phyloP scores from a whole-genome alignment of 2,113 vertebrate species.

The Bungarus multicinctus region DNA sequence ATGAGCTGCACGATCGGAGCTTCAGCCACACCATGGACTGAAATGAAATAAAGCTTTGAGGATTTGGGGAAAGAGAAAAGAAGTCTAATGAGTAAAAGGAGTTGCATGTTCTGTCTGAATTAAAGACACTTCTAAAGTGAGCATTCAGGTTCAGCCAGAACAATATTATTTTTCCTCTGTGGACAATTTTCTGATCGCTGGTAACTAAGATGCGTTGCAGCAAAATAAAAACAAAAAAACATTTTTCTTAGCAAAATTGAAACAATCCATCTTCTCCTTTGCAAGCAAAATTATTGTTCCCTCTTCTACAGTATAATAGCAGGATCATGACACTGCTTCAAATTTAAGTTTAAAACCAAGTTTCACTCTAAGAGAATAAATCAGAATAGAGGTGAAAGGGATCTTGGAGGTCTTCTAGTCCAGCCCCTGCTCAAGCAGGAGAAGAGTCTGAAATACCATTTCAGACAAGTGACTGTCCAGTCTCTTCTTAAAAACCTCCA shows the following conservation, averaged over 20 bases:
- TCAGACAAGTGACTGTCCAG: too few species aligned
- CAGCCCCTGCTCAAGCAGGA: too few species aligned
- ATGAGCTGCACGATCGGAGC: neutral
- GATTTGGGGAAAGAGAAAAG: neutral
- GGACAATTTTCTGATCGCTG: neutral
- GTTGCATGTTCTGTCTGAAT: neutral
- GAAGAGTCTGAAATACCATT: too few species aligned
- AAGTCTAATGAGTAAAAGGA: neutral
- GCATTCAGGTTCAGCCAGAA: neutral
- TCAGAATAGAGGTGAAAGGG: too few species aligned
- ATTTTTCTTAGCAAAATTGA: neutral
- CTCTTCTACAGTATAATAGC: neutral
- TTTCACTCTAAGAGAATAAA: neutral
- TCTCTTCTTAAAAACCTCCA: too few species aligned
- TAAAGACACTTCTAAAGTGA: neutral
- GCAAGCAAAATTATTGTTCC: conserved; percentile 3
- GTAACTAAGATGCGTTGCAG: neutral
- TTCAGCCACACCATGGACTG: neutral
- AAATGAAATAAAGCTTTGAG: neutral
- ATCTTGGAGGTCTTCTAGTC: too few species aligned
- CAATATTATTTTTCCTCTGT: neutral
- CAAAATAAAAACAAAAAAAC: neutral
- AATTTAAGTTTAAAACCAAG: neutral
- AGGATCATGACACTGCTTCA: neutral
- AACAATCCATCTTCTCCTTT: conserved; percentile 1